phyloP scores from a whole-genome alignment of 2,888 invertebrate genomes.

The Pheosia tremula region DNA sequence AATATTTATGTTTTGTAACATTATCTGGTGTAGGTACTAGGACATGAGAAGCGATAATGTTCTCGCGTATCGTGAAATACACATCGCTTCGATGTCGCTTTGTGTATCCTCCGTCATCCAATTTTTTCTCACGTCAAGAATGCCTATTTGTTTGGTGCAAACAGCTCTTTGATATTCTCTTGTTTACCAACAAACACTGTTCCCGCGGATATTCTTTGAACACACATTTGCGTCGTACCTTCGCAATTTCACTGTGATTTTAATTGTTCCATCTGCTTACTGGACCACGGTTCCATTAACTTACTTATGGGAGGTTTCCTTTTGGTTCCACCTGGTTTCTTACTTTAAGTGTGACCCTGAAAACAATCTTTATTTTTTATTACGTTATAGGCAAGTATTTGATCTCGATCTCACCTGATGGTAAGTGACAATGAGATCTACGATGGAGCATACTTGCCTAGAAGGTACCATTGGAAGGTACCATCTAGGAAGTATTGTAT shows the following conservation, averaged over 20 bases:
- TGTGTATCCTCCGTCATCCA: conserved; percentile 35
- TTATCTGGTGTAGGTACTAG: too few species aligned
- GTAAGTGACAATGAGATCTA: too few species aligned
- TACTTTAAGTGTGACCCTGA: too few species aligned
- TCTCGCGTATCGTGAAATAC: not conserved
- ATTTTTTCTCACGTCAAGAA: conserved; percentile 58
- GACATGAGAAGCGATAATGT: not conserved
- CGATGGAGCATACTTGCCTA: too few species aligned
- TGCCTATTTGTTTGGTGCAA: conserved; percentile 50
- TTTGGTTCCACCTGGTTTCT: not conserved
- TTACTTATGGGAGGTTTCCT: not conserved
- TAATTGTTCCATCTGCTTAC: not conserved
- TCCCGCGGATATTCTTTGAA: conserved; percentile 40
- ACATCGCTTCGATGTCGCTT: conserved; percentile 10
- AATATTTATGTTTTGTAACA: not conserved
- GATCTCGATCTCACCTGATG: too few species aligned
- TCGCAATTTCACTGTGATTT: conserved; percentile 11
- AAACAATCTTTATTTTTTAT: too few species aligned
- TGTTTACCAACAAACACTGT: conserved; percentile 59
- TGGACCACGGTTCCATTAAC: not conserved
- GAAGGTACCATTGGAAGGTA: too few species aligned
- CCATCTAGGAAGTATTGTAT: too few species aligned
- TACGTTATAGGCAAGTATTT: too few species aligned
- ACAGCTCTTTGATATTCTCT: conserved; percentile 57
- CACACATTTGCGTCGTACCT: conserved; percentile 13